Conservation (phyloP, 2,888 invertebrate species). For the Phyllotreta cruciferae region DNA sequence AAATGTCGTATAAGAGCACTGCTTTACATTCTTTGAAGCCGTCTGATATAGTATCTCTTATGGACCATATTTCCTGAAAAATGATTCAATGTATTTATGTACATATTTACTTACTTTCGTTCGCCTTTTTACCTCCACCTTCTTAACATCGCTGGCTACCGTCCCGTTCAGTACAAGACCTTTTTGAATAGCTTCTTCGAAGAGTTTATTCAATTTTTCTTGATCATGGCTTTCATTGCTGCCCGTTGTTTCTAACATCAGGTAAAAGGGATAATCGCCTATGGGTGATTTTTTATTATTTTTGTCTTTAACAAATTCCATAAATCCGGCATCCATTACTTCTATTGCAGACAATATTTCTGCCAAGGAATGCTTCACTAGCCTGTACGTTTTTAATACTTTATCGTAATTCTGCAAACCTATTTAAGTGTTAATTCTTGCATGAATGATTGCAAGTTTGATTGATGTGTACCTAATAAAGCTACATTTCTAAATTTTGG, state of each 20-base stretch:
- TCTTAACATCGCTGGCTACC: conserved; percentile 77
- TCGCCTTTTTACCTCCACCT: conserved; percentile 68
- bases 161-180: conserved; percentile 83
- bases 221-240: conserved; percentile 83
- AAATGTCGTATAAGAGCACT: conserved; percentile 92
- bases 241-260: conserved; percentile 86
- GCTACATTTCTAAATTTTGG: conserved; percentile 63
- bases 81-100: no score
- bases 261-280: conserved; percentile 78
- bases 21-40: conserved; percentile 74
- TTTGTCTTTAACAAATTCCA: conserved; percentile 70
- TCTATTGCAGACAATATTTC: conserved; percentile 96
- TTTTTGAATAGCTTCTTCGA: conserved; percentile 73
- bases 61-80: conserved; percentile 77
- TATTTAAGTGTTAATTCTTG: conserved; percentile 48
- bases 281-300: conserved; percentile 69
- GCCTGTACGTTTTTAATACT: conserved; percentile 76
- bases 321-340: conserved; percentile 82
- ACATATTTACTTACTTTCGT: background rate
- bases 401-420: conserved; percentile 80
- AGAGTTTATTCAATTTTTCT: conserved; percentile 81
- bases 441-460: background rate
- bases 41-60: conserved; percentile 84
- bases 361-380: conserved; percentile 76
- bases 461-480: conserved; percentile 42